Evolutionary conservation across 2,797 vertebrate genomes (phyloP), one percentile per base, ranked within the genome.

Genomic region (Gallinago nigripennis): DNA sequence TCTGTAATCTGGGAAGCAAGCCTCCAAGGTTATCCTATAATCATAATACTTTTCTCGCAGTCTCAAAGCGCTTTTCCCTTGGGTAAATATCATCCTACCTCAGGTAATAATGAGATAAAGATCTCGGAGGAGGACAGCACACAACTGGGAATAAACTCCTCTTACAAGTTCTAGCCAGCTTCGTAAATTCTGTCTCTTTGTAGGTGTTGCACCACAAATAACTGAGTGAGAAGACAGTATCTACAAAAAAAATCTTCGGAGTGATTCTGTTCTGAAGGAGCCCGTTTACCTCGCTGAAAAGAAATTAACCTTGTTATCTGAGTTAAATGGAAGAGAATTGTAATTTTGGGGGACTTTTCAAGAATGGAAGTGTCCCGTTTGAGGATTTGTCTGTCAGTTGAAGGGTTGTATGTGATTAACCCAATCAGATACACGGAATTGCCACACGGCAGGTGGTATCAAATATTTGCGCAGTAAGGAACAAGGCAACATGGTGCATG

Each of bases 341-440:
- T 68, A 84, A 41, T 79, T 87, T 53, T 64, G 66, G 78, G 75
- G 81, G 80, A 95, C 39, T 28, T 96, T 92, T 95, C 60, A 94
- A 94, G 96, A 96, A 93, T 86, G 89, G 82, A 87, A 61, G 43
- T 41, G 54, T 93, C 23, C 61, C 72, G 68, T 33, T 85, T 79
- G 81, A 64, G 73, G 37, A 51, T 82, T 79, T 85, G 71, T 80
- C 69, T 94, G 76, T 37, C 69, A 75, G 58, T 65, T 82, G 60
- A 66, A 82, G 45, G 18, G 24, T 4, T 4, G 21, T 72, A 39
- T 14, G 1, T 46, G 78, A 82, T 90, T 94, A 96, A 92, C 82
- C 77, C 65, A 1, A 64, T 95, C 86, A 91, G 70, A 54, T 76
- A 51, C 28, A 50, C 65, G 83, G 58, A 91, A 80, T 43, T 70